Percentiles rank a stretch among this genome's conserved stretches.
phyloP scores from a whole-genome alignment of 2,888 invertebrate species.

The Aethes cnicana region DNA sequence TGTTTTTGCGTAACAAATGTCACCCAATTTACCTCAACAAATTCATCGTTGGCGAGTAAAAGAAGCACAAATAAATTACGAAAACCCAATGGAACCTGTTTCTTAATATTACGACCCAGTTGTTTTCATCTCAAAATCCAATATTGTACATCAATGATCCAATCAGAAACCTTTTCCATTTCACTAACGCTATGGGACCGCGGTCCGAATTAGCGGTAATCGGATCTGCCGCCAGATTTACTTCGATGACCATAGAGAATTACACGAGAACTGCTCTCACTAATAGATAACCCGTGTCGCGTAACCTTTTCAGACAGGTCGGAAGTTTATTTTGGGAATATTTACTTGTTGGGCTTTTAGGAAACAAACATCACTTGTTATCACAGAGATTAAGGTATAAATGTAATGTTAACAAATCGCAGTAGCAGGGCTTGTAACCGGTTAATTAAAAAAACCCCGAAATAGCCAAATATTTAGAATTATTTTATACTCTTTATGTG shows the following conservation, averaged over 20 bases:
- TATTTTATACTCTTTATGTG: no score
- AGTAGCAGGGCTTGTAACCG: no score
- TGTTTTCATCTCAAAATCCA: neutral
- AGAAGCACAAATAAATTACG: neutral
- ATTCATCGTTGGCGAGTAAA: neutral
- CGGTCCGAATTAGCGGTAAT: conserved; percentile 47
- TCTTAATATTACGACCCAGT: neutral
- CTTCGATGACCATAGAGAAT: conserved; percentile 33
- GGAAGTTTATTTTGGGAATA: no score
- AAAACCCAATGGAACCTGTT: no score
- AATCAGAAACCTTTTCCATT: conserved; percentile 36
- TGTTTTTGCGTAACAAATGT: no score
- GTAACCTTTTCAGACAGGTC: conserved; percentile 25
- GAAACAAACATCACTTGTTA: no score
- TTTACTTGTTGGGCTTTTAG: no score
- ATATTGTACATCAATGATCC: conserved; percentile 32
- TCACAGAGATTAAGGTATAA: no score
- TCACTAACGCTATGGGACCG: conserved; percentile 32
- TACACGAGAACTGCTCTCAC: conserved; percentile 13
- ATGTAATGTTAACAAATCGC: no score
- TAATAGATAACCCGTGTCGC: conserved; percentile 24
- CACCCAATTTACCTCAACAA: no score
- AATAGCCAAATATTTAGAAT: no score
- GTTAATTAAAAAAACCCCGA: no score
- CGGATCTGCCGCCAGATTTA: conserved; percentile 36